A percentile compares a stretch with the other conserved stretches of the same genome.
Conservation (phyloP, 2,113 vertebrate species). For the Hystrix cristata region DNA sequence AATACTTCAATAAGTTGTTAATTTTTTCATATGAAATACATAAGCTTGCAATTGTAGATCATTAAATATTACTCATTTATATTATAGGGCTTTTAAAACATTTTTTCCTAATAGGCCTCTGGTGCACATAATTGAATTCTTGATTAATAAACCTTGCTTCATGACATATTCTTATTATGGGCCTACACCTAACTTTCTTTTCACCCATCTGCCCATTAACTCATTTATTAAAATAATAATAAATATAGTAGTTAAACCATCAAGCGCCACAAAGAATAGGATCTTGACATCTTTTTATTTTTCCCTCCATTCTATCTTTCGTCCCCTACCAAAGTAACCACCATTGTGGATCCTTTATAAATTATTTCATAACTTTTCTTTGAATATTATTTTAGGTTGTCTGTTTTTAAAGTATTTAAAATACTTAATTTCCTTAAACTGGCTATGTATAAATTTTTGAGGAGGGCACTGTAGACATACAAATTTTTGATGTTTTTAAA, state of each 20-base stretch:
- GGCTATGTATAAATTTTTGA: background rate
- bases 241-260: background rate
- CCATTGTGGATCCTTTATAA: background rate
- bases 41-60: background rate
- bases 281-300: background rate
- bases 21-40: conserved; percentile 23
- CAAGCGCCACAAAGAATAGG: background rate
- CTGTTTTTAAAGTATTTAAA: background rate
- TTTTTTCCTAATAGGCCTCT: conserved; percentile 45
- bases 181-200: background rate
- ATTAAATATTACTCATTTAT: background rate
- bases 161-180: background rate
- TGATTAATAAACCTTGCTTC: background rate
- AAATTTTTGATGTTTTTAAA: background rate
- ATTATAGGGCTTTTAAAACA: background rate
- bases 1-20: background rate
- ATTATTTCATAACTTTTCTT: conserved; percentile 1
- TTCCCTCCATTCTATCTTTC: background rate
- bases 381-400: background rate
- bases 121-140: background rate
- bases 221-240: background rate
- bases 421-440: background rate
- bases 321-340: background rate
- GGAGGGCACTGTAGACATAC: too few species aligned
- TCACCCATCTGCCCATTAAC: background rate